These are phyloP conservation scores for Portunus trituberculatus DNA, from an alignment of 1,140 invertebrate genomes.

Conservation along the genomic window DNA sequence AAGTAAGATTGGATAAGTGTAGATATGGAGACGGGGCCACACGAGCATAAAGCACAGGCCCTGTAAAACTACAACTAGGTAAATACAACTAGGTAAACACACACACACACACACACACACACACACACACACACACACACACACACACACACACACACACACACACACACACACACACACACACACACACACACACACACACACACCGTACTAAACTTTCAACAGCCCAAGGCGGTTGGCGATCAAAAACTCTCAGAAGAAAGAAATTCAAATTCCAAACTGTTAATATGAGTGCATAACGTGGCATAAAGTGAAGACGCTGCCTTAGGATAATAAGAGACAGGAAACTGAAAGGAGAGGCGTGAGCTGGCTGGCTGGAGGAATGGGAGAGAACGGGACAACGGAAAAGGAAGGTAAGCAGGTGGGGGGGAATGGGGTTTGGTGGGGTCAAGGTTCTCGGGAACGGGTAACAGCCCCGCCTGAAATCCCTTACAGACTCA, in stretches of 20 bases:
- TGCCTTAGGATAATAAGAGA: neutral
- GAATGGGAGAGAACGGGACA: neutral
- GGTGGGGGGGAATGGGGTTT: neutral
- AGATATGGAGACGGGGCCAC: too few species aligned
- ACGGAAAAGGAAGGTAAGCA: neutral
- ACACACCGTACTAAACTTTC: neutral
- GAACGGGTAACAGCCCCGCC: neutral
- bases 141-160: neutral
- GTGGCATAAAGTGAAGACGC: neutral
- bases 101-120: neutral
- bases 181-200: constrained; percentile 10
- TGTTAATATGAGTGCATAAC: neutral
- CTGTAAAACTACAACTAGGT: too few species aligned
- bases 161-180: neutral
- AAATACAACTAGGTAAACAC: too few species aligned
- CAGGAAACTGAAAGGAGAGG: neutral
- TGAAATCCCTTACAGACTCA: neutral
- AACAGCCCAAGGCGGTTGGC: too few species aligned
- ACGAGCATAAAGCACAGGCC: too few species aligned
- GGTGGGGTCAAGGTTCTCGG: neutral
- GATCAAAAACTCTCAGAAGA: neutral
- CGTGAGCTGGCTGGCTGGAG: neutral
- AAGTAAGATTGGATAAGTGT: too few species aligned
- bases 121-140: neutral
- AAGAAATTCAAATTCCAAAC: neutral